phyloP scores from a whole-genome alignment of 2,797 vertebrate genomes.

The Phoebastria nigripes region DNA sequence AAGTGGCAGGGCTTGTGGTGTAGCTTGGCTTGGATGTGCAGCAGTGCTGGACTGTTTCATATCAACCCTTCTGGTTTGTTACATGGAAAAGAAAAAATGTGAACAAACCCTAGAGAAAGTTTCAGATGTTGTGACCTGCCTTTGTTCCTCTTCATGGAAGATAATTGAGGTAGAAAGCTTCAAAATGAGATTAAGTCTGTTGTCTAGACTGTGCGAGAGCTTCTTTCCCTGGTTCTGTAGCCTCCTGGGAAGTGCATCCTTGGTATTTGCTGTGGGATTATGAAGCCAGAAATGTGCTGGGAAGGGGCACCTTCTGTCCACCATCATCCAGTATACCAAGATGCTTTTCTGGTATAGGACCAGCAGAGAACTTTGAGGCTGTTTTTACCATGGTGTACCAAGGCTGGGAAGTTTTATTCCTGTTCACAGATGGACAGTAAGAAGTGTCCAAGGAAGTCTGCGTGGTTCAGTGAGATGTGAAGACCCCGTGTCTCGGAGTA shows the following conservation, averaged over 20 bases:
- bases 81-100: neutral
- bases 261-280: neutral
- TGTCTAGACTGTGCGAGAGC: neutral
- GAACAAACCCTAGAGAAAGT: neutral
- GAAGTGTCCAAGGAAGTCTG: neutral
- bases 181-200: neutral
- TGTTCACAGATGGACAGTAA: neutral
- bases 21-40: neutral
- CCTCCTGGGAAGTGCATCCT: neutral
- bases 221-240: neutral
- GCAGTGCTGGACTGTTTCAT: neutral
- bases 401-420: neutral
- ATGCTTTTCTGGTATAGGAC: neutral
- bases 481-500: neutral
- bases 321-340: neutral
- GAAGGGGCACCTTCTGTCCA: neutral
- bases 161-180: neutral
- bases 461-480: fast-evolving
- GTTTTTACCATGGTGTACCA: neutral
- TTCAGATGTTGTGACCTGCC: neutral
- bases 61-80: neutral
- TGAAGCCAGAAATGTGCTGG: neutral
- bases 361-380: neutral
- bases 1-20: neutral
- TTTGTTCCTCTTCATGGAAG: neutral